Conservation (phyloP, 2,113 vertebrate species). For the Pica pica region DNA sequence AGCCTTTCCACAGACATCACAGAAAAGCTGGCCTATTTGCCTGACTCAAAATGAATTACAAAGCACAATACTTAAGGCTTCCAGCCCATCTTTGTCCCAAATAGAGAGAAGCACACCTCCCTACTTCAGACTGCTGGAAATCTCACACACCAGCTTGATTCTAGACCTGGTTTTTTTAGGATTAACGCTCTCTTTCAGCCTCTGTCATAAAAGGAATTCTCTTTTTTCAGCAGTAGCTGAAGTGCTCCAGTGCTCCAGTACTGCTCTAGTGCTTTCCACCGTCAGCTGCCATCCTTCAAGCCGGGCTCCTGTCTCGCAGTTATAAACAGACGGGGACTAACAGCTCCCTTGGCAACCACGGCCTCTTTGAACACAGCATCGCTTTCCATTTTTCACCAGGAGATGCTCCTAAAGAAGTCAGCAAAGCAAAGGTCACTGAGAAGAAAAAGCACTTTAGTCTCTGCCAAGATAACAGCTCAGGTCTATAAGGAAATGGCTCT, state of each 20-base stretch:
- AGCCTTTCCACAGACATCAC: background rate
- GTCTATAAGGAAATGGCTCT: background rate
- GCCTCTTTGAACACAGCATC: background rate
- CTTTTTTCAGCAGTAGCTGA: background rate
- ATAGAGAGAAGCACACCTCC: background rate
- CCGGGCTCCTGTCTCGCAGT: background rate
- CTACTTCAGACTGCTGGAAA: background rate
- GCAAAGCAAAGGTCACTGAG: slow-evolving; percentile 4
- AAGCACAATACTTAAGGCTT: background rate
- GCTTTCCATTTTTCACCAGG: background rate
- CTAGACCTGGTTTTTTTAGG: background rate
- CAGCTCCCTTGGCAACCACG: slow-evolving; percentile 47
- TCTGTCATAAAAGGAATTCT: slow-evolving; percentile 6
- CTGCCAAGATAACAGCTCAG: slow-evolving; percentile 10
- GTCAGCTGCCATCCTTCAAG: background rate
- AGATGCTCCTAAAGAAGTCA: slow-evolving; percentile 27
- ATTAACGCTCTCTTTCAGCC: background rate
- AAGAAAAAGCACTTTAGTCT: background rate
- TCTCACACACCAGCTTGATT: background rate
- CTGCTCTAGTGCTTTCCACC: background rate
- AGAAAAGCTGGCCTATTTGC: background rate
- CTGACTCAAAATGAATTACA: background rate
- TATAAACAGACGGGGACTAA: background rate
- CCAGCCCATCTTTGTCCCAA: background rate
- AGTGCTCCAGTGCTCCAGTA: background rate